Evolutionary conservation across 2,797 vertebrate genomes (phyloP).

Genomic region (Amblyraja radiata): DNA sequence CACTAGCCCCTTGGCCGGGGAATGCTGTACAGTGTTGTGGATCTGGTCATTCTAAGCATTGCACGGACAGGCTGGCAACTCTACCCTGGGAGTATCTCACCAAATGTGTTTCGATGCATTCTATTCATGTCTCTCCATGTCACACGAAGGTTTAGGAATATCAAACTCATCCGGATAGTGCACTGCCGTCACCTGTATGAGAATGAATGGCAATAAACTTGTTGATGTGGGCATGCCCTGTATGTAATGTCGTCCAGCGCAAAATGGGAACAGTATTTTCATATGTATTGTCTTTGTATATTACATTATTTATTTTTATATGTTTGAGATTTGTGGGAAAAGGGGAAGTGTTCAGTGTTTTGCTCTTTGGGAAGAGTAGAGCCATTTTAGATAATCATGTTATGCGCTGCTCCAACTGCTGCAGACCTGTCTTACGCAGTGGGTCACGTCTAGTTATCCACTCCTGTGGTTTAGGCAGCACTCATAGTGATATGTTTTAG

Average conservation of each 20-base stretch:
- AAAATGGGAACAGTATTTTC: constrained; percentile 69
- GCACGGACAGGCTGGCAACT: constrained; percentile 66
- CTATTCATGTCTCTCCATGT: constrained; percentile 67
- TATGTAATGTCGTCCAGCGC: constrained; percentile 65
- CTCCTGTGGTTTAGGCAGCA: constrained; percentile 48
- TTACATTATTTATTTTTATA: constrained; percentile 75
- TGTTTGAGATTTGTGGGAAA: constrained; percentile 64
- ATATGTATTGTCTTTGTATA: constrained; percentile 66
- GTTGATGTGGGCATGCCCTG: constrained; percentile 78
- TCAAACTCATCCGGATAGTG: constrained; percentile 66
- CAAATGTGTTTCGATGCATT: constrained; percentile 64
- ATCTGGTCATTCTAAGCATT: constrained; percentile 48
- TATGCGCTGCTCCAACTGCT: constrained; percentile 43
- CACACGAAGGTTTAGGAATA: constrained; percentile 64
- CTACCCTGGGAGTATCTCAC: constrained; percentile 72
- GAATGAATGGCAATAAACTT: constrained; percentile 68
- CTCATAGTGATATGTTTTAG: neutral
- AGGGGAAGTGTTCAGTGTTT: constrained; percentile 52
- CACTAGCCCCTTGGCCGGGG: constrained; percentile 64
- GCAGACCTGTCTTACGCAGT: constrained; percentile 47
- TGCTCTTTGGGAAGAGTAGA: constrained; percentile 46
- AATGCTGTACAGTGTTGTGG: constrained; percentile 49
- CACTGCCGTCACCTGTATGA: constrained; percentile 69
- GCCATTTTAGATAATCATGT: constrained; percentile 44
- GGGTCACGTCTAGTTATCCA: constrained; percentile 47